phyloP scores from a whole-genome alignment of 2,113 vertebrate species.

The Catharus minimus region DNA sequence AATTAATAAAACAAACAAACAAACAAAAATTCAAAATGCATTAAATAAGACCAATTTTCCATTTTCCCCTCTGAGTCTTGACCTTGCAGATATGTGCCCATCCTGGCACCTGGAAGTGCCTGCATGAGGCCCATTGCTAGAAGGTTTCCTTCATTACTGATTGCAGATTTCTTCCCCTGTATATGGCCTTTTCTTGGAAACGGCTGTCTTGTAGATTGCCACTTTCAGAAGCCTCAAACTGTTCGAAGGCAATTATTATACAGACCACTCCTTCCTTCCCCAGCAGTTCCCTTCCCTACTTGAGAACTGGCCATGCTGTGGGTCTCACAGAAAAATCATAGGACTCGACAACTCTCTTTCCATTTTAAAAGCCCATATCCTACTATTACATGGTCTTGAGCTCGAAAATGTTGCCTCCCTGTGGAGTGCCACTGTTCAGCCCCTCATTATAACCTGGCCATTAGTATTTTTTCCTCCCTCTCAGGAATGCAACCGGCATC shows the following conservation, averaged over 20 bases:
- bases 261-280: constrained; percentile 7
- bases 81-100: background rate
- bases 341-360: background rate
- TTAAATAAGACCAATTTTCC: background rate
- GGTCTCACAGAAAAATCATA: background rate
- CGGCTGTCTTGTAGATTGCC: background rate
- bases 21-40: too few relatives aligned
- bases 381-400: background rate
- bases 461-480: background rate
- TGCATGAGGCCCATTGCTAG: background rate
- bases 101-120: background rate
- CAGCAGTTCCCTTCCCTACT: background rate
- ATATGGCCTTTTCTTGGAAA: background rate
- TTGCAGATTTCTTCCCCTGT: background rate
- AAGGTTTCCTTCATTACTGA: background rate
- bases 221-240: background rate
- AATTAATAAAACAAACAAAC: background rate
- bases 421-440: constrained; percentile 8
- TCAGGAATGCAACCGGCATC: background rate
- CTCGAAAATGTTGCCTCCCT: constrained; percentile 16
- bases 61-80: background rate
- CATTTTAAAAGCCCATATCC: constrained; percentile 19
- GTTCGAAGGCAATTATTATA: background rate
- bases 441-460: constrained; percentile 20
- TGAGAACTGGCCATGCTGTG: background rate